phyloP scores from a whole-genome alignment of 2,888 invertebrate species.

The Eumerus sabulonum region DNA sequence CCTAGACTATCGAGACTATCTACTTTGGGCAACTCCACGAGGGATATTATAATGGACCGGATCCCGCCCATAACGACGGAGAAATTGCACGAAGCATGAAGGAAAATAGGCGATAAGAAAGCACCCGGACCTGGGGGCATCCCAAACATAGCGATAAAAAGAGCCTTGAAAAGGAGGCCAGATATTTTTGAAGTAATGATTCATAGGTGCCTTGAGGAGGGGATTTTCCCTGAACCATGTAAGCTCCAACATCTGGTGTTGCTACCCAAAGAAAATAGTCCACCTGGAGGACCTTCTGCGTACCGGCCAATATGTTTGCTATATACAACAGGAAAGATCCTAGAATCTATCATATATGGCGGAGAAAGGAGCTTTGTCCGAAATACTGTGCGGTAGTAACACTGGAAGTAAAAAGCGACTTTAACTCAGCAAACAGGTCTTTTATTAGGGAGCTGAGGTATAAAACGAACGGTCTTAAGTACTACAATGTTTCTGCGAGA shows the following conservation, averaged over 20 bases:
- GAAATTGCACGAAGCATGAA: neutral
- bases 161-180: no score
- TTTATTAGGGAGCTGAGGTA: neutral
- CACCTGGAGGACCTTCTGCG: neutral
- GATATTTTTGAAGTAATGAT: no score
- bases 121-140: neutral
- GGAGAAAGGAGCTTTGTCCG: no score
- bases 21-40: slow-evolving; percentile 6
- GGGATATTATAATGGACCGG: neutral
- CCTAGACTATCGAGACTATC: slow-evolving; percentile 3
- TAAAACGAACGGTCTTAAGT: neutral
- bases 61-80: neutral
- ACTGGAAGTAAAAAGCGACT: no score
- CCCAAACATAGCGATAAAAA: no score
- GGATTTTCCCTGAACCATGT: neutral
- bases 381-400: no score
- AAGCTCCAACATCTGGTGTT: no score
- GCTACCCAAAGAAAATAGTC: no score
- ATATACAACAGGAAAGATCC: neutral
- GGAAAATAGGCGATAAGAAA: neutral
- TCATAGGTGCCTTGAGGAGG: no score
- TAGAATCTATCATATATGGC: no score
- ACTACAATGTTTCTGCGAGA: slow-evolving; percentile 1
- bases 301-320: slow-evolving; percentile 1
- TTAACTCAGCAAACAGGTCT: no score